Evolutionary conservation across 2,888 invertebrate species (phyloP), one percentile per base, ranked within the genome.

Genomic region (Digitonthophagus gazella): DNA sequence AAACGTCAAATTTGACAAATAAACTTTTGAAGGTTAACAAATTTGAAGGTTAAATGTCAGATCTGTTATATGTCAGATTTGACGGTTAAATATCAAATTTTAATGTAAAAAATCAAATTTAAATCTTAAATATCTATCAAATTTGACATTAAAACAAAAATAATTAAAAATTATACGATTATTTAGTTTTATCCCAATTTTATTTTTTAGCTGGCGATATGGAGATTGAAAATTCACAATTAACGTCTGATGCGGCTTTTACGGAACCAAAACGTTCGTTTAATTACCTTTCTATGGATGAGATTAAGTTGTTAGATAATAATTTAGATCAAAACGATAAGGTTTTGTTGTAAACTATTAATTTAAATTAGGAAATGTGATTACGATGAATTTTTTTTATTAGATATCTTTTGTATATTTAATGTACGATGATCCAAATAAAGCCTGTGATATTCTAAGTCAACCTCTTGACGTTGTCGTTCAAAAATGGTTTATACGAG

Each of bases 341-440:
- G 66, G 66, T 66, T 64, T 11, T 22, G 14, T 28, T 22, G 3
- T 65, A 54, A 54, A 55, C 11, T 11, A 6, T 18, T 57, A 61
- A 44, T 16, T 55, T 5, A 14, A 14, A 28, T 14, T 14, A n/a
- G 84, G 77, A 83, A 85, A 74, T 71, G 73, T 70, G 6, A 54
- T 68, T n/a, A 65, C 20, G 54, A 54, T 54, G 54, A 64, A n/a
- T 67, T 61, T 67, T 66, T 70, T 69, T 67, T 73, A 75, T 28
- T 72, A 79, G 78, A 71, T 79, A 15, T 80, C 82, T 1, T 66
- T 83, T 58, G 72, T 80, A 16, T 83, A 80, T 74, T 75, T 83
- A 18, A 70, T 83, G 19, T 76, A 76, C 58, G 77, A 78, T 1
- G 72, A 80, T 65, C 73, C 76, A 28, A 57, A 73, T 2, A 54